phyloP scores from a whole-genome alignment of 2,888 invertebrate species.

The Drosophila diplacantha region DNA sequence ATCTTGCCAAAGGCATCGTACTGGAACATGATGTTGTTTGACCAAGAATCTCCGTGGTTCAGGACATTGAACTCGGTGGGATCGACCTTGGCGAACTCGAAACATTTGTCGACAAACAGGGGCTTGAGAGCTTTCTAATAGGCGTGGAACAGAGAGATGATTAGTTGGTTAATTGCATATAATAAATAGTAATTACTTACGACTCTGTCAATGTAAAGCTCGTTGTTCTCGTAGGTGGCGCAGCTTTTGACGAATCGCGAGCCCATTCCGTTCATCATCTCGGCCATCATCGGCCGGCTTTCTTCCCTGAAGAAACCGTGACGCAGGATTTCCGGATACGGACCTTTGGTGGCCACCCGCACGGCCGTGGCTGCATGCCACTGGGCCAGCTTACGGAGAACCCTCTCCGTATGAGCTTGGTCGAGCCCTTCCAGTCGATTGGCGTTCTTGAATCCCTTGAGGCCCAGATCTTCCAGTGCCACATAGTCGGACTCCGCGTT shows the following conservation, averaged over 20 bases:
- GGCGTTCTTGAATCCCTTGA: slow-evolving; percentile 59
- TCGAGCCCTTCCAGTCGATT: slow-evolving; percentile 69
- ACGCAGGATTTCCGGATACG: slow-evolving; percentile 36
- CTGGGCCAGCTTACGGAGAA: slow-evolving; percentile 64
- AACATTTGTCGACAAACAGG: slow-evolving; percentile 38
- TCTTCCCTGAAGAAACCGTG: slow-evolving; percentile 43
- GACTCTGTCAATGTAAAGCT: slow-evolving; percentile 52
- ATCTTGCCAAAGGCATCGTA: slow-evolving; percentile 63
- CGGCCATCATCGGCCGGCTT: slow-evolving; percentile 23
- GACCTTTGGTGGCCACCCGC: slow-evolving; percentile 49
- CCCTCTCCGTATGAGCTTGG: slow-evolving; percentile 58
- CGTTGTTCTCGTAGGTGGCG: slow-evolving; percentile 41
- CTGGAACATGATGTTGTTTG: slow-evolving; percentile 71
- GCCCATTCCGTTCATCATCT: slow-evolving; percentile 29
- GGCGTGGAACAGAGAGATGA: neutral
- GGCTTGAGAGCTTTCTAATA: slow-evolving; percentile 43
- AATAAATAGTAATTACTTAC: slow-evolving; percentile 42
- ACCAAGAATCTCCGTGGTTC: slow-evolving; percentile 70
- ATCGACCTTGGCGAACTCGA: slow-evolving; percentile 43
- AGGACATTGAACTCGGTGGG: slow-evolving; percentile 63
- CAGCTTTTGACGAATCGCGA: slow-evolving; percentile 38
- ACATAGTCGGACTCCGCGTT: slow-evolving; percentile 49
- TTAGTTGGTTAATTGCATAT: neutral
- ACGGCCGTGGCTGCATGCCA: slow-evolving; percentile 74
- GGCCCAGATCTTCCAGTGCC: slow-evolving; percentile 65